Conservation (phyloP, 2,797 vertebrate species). For the Brachyalestes nurse region DNA sequence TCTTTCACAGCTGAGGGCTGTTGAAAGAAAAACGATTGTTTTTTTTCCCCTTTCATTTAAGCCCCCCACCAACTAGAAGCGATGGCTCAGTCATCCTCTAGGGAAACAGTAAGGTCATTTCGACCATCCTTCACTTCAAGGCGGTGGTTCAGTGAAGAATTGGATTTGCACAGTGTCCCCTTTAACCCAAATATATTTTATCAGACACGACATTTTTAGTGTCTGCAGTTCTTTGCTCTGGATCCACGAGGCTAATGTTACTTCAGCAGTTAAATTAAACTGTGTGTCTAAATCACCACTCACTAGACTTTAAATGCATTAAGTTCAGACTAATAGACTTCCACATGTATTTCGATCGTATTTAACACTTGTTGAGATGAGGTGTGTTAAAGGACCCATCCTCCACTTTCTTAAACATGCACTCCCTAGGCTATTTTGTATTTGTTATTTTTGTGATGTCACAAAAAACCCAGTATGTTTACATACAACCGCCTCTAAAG, state of each 20-base stretch:
- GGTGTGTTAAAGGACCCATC: no score
- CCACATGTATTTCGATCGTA: no score
- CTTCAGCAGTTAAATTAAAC: neutral
- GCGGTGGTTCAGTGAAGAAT: no score
- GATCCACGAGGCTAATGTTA: neutral
- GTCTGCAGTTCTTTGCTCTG: neutral
- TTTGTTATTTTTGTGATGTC: no score
- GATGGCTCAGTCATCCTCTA: slow-evolving; percentile 14
- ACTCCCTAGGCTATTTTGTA: no score
- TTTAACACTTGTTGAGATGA: no score
- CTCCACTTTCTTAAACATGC: no score
- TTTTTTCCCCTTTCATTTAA: neutral
- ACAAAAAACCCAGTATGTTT: no score
- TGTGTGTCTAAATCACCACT: no score
- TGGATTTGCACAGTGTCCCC: neutral
- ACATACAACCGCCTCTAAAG: no score
- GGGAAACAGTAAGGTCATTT: neutral
- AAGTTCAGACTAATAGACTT: no score
- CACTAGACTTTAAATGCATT: no score
- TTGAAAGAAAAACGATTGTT: neutral
- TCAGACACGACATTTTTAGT: neutral
- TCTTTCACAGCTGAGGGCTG: slow-evolving; percentile 2
- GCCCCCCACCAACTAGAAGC: neutral
- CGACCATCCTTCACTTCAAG: neutral
- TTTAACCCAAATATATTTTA: neutral